A percentile compares a stretch with the other conserved stretches of the same genome.
These are phyloP conservation scores for Acrocephalus arundinaceus DNA, from an alignment of 2,113 vertebrate genomes.

Conservation along the genomic window DNA sequence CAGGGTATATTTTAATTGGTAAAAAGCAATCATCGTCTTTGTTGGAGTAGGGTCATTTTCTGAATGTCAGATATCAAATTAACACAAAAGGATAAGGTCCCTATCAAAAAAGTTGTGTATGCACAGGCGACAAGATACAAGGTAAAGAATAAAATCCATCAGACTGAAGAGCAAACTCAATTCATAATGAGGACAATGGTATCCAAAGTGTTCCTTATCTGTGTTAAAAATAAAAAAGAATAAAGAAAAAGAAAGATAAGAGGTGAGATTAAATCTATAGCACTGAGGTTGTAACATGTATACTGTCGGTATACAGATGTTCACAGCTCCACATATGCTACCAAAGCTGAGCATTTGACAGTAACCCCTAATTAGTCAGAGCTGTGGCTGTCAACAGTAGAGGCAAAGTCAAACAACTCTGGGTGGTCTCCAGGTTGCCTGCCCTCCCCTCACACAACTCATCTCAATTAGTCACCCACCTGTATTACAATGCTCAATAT, in stretches of 20 bases:
- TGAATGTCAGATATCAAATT: conserved; percentile 56
- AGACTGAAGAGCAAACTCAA: background rate
- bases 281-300: background rate
- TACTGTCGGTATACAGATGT: background rate
- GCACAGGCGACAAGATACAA: background rate
- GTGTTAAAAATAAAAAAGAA: background rate
- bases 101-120: background rate
- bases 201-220: background rate
- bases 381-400: background rate
- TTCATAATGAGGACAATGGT: background rate
- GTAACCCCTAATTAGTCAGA: conserved; percentile 3
- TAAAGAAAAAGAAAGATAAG: background rate
- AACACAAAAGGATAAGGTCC: conserved; percentile 20
- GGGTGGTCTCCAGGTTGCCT: background rate
- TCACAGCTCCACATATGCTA: background rate
- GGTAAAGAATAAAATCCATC: background rate
- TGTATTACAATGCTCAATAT: background rate
- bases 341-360: background rate
- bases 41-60: conserved; percentile 31
- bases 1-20: conserved; percentile 58
- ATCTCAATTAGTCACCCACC: background rate
- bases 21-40: conserved; percentile 41
- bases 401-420: background rate
- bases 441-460: background rate
- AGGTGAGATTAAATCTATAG: background rate